Conservation (phyloP, 2,797 vertebrate genomes). For the Manis crassicaudata region DNA sequence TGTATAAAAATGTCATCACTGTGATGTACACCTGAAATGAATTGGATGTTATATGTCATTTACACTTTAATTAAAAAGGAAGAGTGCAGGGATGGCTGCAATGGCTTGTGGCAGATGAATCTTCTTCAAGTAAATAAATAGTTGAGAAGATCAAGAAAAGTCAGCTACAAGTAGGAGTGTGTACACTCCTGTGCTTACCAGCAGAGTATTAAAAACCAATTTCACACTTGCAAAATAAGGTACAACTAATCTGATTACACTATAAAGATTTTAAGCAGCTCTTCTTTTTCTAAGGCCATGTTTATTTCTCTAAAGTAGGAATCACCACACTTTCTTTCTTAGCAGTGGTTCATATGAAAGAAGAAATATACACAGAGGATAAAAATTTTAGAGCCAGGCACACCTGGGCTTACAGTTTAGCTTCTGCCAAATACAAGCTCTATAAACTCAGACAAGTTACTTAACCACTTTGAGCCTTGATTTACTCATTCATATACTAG, state of each 20-base stretch:
- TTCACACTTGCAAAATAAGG: constrained; percentile 65
- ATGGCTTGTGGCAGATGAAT: not conserved
- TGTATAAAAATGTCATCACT: no score
- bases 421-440: not conserved
- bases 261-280: not conserved
- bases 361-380: not conserved
- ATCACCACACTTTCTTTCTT: not conserved
- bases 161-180: not conserved
- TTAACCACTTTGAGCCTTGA: not conserved
- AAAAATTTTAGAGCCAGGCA: not conserved
- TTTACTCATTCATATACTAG: not conserved
- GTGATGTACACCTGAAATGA: no score
- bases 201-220: constrained; percentile 71
- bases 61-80: not conserved
- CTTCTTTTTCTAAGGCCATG: not conserved
- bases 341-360: not conserved
- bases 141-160: constrained; percentile 46
- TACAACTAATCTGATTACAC: constrained; percentile 49
- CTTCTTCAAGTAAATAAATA: not conserved
- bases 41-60: no score
- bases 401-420: not conserved
- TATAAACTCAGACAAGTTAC: not conserved
- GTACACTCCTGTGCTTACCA: not conserved
- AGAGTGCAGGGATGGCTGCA: not conserved
- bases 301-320: constrained; percentile 5